These are phyloP conservation scores for Euclidia mi DNA, from an alignment of 2,888 invertebrate species.

Conservation along the genomic window DNA sequence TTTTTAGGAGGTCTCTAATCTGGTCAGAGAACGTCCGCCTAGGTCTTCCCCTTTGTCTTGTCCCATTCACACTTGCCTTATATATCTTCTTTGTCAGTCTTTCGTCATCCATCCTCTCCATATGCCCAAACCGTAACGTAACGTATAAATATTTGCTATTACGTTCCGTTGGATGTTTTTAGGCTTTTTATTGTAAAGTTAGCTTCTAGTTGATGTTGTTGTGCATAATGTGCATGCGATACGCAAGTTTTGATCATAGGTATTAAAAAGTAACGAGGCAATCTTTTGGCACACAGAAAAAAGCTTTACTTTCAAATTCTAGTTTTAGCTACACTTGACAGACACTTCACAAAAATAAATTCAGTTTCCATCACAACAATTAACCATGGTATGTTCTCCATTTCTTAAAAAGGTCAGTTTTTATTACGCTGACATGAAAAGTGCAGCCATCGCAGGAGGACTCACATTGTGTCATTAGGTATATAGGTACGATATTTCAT, in stretches of 20 bases:
- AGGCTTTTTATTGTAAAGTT: constrained; percentile 14
- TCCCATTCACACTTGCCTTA: too few species aligned
- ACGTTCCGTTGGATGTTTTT: constrained; percentile 2
- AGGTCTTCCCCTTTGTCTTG: too few species aligned
- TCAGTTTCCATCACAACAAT: background rate
- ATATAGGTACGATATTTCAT: constrained; percentile 47
- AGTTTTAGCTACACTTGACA: too few species aligned
- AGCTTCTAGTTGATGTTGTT: background rate
- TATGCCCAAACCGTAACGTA: too few species aligned
- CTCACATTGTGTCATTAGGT: constrained; percentile 46
- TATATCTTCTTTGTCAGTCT: too few species aligned
- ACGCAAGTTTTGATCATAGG: background rate
- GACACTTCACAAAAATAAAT: too few species aligned
- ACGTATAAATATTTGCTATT: constrained; percentile 13
- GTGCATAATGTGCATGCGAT: background rate
- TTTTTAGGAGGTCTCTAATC: too few species aligned
- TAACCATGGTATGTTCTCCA: constrained; percentile 4
- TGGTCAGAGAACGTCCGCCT: too few species aligned
- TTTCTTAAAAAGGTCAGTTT: constrained; percentile 22
- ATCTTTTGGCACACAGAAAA: too few species aligned
- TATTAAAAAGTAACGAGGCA: too few species aligned
- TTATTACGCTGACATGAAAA: constrained; percentile 16
- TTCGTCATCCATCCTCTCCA: too few species aligned
- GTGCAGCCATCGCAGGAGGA: constrained; percentile 19
- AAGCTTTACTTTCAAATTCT: too few species aligned